Percentiles rank a stretch among this genome's conserved stretches.
Conservation (phyloP, 2,888 invertebrate genomes). For the Coelopa pilipes region DNA sequence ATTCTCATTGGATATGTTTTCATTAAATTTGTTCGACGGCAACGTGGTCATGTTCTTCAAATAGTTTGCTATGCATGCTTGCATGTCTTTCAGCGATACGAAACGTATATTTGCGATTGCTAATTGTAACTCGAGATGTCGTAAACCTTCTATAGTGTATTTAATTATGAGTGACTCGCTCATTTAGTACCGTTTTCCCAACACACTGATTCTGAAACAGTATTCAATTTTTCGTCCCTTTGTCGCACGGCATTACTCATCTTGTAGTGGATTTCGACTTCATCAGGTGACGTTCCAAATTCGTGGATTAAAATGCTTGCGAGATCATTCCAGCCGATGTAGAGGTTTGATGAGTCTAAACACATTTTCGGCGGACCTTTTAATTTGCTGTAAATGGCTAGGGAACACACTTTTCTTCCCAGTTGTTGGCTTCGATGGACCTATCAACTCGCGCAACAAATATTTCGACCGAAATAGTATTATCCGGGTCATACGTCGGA, state of each 20-base stretch:
- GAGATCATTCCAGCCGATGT: background rate
- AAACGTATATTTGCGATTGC: background rate
- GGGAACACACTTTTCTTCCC: slow-evolving; percentile 3
- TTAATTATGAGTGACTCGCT: too few relatives aligned
- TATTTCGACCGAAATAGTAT: background rate
- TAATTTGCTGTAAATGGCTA: slow-evolving; percentile 1
- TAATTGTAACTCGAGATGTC: too few relatives aligned
- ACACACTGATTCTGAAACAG: too few relatives aligned
- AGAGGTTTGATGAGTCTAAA: background rate
- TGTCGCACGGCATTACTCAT: too few relatives aligned
- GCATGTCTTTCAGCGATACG: background rate
- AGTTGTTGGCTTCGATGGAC: background rate
- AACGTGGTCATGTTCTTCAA: background rate
- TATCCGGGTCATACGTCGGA: background rate
- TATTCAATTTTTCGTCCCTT: too few relatives aligned
- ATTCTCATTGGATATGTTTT: background rate
- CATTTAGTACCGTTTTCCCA: too few relatives aligned
- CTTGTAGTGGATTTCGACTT: too few relatives aligned
- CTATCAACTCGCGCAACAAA: slow-evolving; percentile 3
- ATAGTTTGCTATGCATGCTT: background rate
- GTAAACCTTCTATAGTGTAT: too few relatives aligned
- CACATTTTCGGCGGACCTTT: background rate
- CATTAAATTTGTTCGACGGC: background rate
- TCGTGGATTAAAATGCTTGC: background rate
- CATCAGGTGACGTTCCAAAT: background rate